Conservation (phyloP, 1,140 invertebrate species). For the Lepidurus apus region DNA sequence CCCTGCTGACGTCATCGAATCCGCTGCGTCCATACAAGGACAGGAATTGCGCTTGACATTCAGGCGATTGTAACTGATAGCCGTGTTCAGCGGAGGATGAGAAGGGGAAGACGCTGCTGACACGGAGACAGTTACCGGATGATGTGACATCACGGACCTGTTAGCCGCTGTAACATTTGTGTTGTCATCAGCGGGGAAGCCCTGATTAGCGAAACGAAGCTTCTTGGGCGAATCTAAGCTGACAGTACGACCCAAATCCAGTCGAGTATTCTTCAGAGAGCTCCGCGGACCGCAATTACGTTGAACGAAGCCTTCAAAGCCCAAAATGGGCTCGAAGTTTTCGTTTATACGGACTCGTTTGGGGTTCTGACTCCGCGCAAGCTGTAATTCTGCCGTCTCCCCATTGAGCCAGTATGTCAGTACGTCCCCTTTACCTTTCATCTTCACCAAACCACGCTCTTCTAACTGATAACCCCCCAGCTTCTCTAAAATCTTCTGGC, state of each 20-base stretch:
- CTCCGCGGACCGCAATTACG: conserved; percentile 11
- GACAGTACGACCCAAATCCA: conserved; percentile 19
- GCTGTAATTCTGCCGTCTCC: conserved; percentile 40
- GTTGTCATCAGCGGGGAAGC: background rate
- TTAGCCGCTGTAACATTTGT: background rate
- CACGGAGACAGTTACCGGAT: background rate
- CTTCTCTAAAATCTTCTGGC: conserved; percentile 63
- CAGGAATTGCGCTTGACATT: conserved; percentile 31
- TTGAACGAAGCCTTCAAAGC: conserved; percentile 9
- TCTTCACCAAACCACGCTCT: conserved; percentile 69
- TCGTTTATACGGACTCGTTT: background rate
- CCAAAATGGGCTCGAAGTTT: background rate
- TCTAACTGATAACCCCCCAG: conserved; percentile 76
- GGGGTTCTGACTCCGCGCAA: conserved; percentile 19
- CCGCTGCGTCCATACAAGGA: conserved; percentile 25
- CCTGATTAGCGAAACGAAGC: conserved; percentile 25
- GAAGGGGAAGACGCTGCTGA: background rate
- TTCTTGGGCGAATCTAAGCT: conserved; percentile 34
- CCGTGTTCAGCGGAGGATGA: background rate
- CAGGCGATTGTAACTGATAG: background rate
- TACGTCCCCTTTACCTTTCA: conserved; percentile 77
- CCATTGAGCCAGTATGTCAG: conserved; percentile 80
- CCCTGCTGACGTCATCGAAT: conserved; percentile 16
- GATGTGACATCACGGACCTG: background rate
- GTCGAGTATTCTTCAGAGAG: conserved; percentile 24